A percentile compares a stretch with the other conserved stretches of the same genome.
These are phyloP conservation scores for Prosopocoilus inquinatus DNA, from an alignment of 2,888 invertebrate genomes.

Conservation along the genomic window DNA sequence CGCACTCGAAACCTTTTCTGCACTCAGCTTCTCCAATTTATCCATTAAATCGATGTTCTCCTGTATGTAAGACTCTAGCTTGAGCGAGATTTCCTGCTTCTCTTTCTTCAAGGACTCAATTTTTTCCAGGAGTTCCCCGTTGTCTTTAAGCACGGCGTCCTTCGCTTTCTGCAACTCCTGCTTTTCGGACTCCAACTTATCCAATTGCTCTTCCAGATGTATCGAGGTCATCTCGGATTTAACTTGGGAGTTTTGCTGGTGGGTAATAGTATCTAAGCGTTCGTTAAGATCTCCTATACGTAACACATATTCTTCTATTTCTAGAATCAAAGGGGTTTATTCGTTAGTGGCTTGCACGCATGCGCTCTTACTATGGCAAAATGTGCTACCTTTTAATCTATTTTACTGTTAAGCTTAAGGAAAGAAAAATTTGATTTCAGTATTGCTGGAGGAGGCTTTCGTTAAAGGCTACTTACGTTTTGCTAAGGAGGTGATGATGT, in stretches of 20 bases:
- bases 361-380: neutral
- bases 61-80: slow-evolving; percentile 64
- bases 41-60: slow-evolving; percentile 74
- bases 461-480: slow-evolving; percentile 33
- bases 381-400: slow-evolving; percentile 18
- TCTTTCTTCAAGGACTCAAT: slow-evolving; percentile 60
- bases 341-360: neutral
- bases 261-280: slow-evolving; percentile 60
- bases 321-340: slow-evolving; percentile 34
- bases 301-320: slow-evolving; percentile 59
- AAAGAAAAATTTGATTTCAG: slow-evolving; percentile 11
- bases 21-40: slow-evolving; percentile 70
- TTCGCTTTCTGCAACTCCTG: slow-evolving; percentile 54
- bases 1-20: slow-evolving; percentile 70
- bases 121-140: slow-evolving; percentile 55
- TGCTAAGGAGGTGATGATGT: slow-evolving; percentile 37
- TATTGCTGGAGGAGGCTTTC: neutral
- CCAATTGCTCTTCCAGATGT: slow-evolving; percentile 76
- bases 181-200: slow-evolving; percentile 54
- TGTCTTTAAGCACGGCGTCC: slow-evolving; percentile 54
- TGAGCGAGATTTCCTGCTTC: slow-evolving; percentile 60
- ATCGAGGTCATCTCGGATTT: slow-evolving; percentile 75
- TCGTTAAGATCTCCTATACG: slow-evolving; percentile 63
- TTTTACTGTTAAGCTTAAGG: slow-evolving; percentile 25
- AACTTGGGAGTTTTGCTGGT: slow-evolving; percentile 68